A percentile compares a stretch with the other conserved stretches of the same genome.
phyloP scores from a whole-genome alignment of 1,140 invertebrate species.

The Heterodera carotae region DNA sequence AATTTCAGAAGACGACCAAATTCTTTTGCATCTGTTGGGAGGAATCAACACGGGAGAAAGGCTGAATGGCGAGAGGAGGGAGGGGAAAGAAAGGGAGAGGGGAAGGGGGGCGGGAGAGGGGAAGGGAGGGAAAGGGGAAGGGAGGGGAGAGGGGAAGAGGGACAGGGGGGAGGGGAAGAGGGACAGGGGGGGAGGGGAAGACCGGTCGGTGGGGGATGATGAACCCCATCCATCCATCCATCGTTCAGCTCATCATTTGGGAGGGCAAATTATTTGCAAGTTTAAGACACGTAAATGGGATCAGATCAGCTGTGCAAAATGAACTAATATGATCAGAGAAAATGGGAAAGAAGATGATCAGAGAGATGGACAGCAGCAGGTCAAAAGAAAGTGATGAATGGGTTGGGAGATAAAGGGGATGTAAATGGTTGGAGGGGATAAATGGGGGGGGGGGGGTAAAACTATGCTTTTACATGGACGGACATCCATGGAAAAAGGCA shows the following conservation, averaged over 20 bases:
- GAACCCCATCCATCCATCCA: background rate
- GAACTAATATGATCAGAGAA: background rate
- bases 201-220: background rate
- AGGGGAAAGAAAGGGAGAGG: background rate
- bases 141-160: background rate
- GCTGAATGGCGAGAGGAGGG: background rate
- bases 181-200: background rate
- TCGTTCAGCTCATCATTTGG: background rate
- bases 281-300: background rate
- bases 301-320: background rate
- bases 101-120: background rate
- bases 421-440: background rate
- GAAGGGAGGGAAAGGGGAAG: background rate
- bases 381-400: background rate
- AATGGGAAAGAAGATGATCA: background rate
- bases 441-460: background rate
- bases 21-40: slow-evolving; percentile 16
- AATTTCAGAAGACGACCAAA: slow-evolving; percentile 1
- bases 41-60: background rate
- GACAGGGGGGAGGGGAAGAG: background rate
- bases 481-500: too few species aligned
- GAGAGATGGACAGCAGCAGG: background rate
- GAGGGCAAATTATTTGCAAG: background rate
- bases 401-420: too few species aligned
- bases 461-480: too few species aligned